These are phyloP conservation scores for Idaea straminata DNA, from an alignment of 2,888 invertebrate genomes.

Conservation along the genomic window DNA sequence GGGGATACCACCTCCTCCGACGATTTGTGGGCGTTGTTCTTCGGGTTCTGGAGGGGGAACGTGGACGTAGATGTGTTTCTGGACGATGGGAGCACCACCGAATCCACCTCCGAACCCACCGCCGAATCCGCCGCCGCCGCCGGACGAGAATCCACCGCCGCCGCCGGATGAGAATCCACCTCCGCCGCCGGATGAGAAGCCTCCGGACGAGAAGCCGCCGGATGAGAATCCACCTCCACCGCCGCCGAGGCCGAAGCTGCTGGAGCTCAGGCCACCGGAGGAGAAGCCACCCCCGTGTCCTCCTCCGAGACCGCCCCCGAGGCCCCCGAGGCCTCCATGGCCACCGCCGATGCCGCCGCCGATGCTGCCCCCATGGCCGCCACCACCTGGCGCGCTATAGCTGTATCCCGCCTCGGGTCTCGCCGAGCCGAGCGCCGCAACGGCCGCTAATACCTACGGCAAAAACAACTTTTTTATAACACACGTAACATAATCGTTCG, in stretches of 20 bases:
- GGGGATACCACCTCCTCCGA: conserved; percentile 82
- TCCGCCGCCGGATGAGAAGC: conserved; percentile 39
- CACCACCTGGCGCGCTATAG: conserved; percentile 75
- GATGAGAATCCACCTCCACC: conserved; percentile 45
- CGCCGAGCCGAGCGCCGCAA: conserved; percentile 79
- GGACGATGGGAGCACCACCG: conserved; percentile 81
- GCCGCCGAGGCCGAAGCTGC: conserved; percentile 60
- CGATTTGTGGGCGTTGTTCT: conserved; percentile 83
- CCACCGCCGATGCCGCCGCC: conserved; percentile 50
- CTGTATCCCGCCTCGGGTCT: conserved; percentile 83
- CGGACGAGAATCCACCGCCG: not conserved
- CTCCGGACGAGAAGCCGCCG: conserved; percentile 51
- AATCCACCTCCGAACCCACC: conserved; percentile 63
- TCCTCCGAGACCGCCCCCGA: conserved; percentile 40
- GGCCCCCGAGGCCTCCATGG: conserved; percentile 49
- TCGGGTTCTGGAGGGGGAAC: conserved; percentile 91
- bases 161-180: conserved; percentile 50
- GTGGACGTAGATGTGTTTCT: conserved; percentile 91
- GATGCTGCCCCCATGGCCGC: conserved; percentile 50
- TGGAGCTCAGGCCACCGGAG: conserved; percentile 56
- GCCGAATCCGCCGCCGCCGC: conserved; percentile 43
- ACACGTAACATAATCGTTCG: conserved; percentile 38
- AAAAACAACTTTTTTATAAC: conserved; percentile 38
- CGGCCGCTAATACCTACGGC: conserved; percentile 74
- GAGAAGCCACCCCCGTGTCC: conserved; percentile 55